Base-by-base conservation (phyloP, 2,113 vertebrate species). In the Lophius piscatorius region DNA sequence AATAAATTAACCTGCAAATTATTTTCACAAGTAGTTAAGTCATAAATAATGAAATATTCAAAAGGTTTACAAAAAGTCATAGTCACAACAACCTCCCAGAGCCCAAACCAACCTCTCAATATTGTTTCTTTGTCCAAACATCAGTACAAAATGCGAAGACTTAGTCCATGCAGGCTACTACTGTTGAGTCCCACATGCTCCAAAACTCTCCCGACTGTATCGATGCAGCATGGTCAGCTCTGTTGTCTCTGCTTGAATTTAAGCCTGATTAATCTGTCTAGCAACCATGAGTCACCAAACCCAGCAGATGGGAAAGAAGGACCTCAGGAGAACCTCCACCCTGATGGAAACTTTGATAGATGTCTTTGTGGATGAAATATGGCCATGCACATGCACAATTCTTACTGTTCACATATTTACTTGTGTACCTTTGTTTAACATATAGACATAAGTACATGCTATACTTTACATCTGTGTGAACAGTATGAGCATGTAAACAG, bases 231-330 rank as follows among this genome's bases (percentile, higher is more conserved):
- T 17, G 34, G 18, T 74, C 40, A 26, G 16, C 38, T 9, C 24
- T 49, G 7, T 47, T 42, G 38, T 63, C 60, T 61, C 28, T 42
- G 57, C 34, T 34, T 42, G 23, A 54, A 41, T 38, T 41, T 51
- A 3, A 33, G 41, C 3, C 41, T 50, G 44, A 47, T 13, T 61
- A 63, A 63, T 75, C 29, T 36, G 41, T 54, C 56, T 41, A 61
- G 64, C 54, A 26, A 34, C 46, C 22, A 46, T 70, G 74, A 74
- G 51, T 74, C 79, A 63, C 39, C 46, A 55, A 35, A 61, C 46
- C 47, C 33, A 44, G 54, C 66, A 50, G 66, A 81, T 71, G 58
- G 57, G 34, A 34, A 52, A 48, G 38, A 56, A 23, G 46, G 35
- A 63, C 41, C 42, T 63, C 46, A 24, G 50, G 2, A n/a, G n/a